Evolutionary conservation across 2,113 vertebrate species (phyloP).

Genomic region (Synodontis membranacea): DNA sequence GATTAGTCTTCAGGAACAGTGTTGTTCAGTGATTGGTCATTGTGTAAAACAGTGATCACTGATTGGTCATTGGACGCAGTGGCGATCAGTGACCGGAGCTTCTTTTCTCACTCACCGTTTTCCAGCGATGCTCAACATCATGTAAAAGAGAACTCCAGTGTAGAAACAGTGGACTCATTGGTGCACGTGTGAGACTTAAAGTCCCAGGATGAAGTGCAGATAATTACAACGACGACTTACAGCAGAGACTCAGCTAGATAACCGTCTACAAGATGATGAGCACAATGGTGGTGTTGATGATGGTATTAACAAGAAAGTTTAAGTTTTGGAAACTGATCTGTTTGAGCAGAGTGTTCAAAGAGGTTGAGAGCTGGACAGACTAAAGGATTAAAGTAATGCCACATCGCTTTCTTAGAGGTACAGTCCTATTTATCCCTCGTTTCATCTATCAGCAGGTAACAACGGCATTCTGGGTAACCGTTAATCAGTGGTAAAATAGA

Average conservation of each 20-base stretch:
- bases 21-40: background rate
- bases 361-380: background rate
- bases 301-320: background rate
- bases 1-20: background rate
- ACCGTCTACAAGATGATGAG: background rate
- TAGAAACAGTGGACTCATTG: background rate
- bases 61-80: background rate
- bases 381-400: background rate
- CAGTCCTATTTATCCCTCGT: too few species aligned
- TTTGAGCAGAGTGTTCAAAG: background rate
- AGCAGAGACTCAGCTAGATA: background rate
- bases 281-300: background rate
- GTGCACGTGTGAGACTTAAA: background rate
- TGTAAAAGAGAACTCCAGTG: background rate
- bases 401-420: background rate
- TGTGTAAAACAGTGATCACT: background rate
- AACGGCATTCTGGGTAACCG: background rate
- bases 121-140: background rate
- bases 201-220: background rate
- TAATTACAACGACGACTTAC: background rate
- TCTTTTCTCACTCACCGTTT: background rate
- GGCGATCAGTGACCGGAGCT: background rate
- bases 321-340: background rate
- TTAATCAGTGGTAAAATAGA: background rate
- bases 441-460: background rate